These are phyloP conservation scores for Acrobasis suavella DNA, from an alignment of 2,888 invertebrate genomes.

Conservation along the genomic window DNA sequence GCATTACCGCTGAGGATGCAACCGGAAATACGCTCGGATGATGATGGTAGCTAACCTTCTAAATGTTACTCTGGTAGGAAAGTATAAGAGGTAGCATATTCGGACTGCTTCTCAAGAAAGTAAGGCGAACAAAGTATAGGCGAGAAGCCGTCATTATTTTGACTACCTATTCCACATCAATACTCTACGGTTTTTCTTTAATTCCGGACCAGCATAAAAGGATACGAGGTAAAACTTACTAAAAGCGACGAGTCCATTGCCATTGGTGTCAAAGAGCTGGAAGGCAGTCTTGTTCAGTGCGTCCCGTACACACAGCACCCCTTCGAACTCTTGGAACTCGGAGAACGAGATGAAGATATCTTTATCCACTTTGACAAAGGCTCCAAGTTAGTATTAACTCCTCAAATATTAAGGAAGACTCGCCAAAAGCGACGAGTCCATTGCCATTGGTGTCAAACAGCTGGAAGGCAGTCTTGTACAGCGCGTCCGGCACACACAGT, in stretches of 20 bases:
- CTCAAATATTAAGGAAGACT: constrained; percentile 49
- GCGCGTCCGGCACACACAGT: constrained; percentile 97
- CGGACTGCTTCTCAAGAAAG: too few relatives aligned
- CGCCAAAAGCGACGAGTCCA: constrained; percentile 96
- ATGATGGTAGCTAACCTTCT: too few relatives aligned
- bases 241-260: constrained; percentile 97
- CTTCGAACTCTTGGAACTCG: constrained; percentile 99
- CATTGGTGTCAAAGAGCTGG: constrained; percentile 98
- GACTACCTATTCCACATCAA: too few relatives aligned
- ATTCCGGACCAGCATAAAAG: too few relatives aligned
- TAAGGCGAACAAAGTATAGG: too few relatives aligned
- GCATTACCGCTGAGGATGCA: too few relatives aligned
- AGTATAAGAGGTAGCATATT: too few relatives aligned
- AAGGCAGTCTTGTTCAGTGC: constrained; percentile 99
- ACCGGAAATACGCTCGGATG: too few relatives aligned
- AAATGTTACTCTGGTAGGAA: too few relatives aligned
- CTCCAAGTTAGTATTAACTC: background rate
- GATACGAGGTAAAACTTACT: constrained; percentile 83
- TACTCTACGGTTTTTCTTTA: too few relatives aligned
- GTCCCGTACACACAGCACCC: constrained; percentile 97
- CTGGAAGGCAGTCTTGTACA: constrained; percentile 99
- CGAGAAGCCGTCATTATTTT: too few relatives aligned
- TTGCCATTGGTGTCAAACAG: constrained; percentile 99
- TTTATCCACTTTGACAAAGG: constrained; percentile 84
- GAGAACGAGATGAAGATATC: constrained; percentile 97